Evolutionary conservation across 2,888 invertebrate species (phyloP), one percentile per base, ranked within the genome.

Genomic region (Orgyia antiqua): DNA sequence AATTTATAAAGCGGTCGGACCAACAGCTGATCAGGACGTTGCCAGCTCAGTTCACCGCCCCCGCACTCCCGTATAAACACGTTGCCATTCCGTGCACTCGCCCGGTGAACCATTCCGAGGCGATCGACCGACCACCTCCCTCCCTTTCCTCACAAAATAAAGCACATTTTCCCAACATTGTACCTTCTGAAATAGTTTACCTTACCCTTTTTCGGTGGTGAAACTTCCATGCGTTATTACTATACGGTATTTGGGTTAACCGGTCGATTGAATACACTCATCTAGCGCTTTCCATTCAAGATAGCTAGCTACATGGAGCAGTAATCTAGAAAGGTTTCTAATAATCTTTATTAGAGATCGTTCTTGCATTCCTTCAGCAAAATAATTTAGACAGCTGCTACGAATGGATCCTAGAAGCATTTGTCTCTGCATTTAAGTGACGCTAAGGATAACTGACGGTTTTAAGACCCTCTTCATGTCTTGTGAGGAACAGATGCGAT

Each of bases 21-120:
- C 68, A 82, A 78, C 83, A 83, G 83, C 83, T 83, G 83, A 83
- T 82, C 66, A 71, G 13, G 58, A 43, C 37, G 77, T 74, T 75
- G 76, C 72, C 66, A 50, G 52, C 44, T 48, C 46, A 42, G 23
- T 9, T 13, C 37, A 23, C 46, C 50, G 40, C 57, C 51, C 45
- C 56, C 58, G 51, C 58, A 42, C 60, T 53, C 51, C 47, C 38
- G 37, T 42, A 10, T 48, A 48, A 41, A 64, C 70, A 62, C 54
- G 78, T 76, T 79, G 79, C 71, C 79, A 53, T 54, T 59, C 51
- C 63, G 70, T 45, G 58, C 62, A 39, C 45, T 50, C 45, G 53
- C 50, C 50, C 53, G 52, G 49, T 49, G 44, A 46, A 49, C 43
- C 37, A 47, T 43, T 42, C 51, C 25, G 69, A 70, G 79, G 79